Evolutionary conservation across 2,797 vertebrate species (phyloP), one percentile per base, ranked within the genome.

Genomic region (Rhinichthys osculus): DNA sequence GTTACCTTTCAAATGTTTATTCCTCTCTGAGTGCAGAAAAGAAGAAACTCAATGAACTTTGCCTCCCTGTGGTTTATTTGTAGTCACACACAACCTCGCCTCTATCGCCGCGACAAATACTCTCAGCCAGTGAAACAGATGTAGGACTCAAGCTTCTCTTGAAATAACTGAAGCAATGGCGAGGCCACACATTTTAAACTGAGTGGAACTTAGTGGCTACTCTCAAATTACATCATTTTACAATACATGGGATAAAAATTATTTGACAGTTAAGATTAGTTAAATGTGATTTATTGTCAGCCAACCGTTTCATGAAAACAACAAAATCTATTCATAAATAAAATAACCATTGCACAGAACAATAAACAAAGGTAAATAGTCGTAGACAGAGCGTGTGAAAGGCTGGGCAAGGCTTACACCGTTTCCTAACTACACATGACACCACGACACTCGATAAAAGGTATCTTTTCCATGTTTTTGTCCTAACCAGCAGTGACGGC

Each of bases 141-240:
- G 38, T 71, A 79, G 76, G 19, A 33, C 50, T 17, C 35, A 42
- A 62, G 76, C 76, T 72, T 81, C 35, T 80, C 27, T 72, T 80
- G 42, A 21, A 52, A 13, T 66, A 64, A 62, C 57, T 81, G 23
- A 85, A 73, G 57, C n/a, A 62, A 19, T 11, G 23, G 10, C 10
- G 10, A 62, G 57, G 57, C 10, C 11, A 27, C 21, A 27, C 4
- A 27, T 62, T 10, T 23, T n/a, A 59, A 59, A 13, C 21, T 5
- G 59, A 30, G n/a, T 62, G 62, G 27, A 30, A 1, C 62, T 59
- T 9, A 59, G n/a, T 64, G 13, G 27, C n/a, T 64, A 64, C 13
- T 64, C n/a, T 64, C 11, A 30, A 30, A 30, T 30, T 14, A 30
- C 13, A n/a, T 64, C 0, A 14, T 30, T 64, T 64, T 64, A 27